Evolutionary conservation across 2,113 vertebrate genomes (phyloP).

Genomic region (Cryptomyrus ogoouensis): DNA sequence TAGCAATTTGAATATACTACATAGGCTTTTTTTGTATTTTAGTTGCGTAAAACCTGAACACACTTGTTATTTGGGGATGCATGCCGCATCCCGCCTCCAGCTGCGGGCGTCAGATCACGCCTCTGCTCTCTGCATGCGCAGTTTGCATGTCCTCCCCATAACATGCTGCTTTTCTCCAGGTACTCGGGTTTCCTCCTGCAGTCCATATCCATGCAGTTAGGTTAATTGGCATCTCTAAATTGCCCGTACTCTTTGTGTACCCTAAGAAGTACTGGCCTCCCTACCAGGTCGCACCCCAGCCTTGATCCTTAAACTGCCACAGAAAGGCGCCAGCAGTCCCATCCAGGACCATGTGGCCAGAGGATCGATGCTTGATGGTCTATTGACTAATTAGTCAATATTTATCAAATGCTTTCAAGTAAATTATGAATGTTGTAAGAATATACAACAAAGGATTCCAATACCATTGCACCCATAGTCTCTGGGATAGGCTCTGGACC

Average conservation of each 20-base stretch:
- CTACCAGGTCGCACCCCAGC: background rate
- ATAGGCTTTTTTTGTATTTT: background rate
- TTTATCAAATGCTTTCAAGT: background rate
- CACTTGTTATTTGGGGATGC: background rate
- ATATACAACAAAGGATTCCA: background rate
- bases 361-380: background rate
- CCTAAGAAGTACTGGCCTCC: background rate
- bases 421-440: background rate
- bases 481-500: background rate
- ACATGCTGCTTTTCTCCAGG: background rate
- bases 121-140: background rate
- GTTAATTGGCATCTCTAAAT: background rate
- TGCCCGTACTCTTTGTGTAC: background rate
- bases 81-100: background rate
- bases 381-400: background rate
- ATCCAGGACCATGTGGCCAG: background rate
- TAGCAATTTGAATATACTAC: background rate
- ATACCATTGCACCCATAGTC: background rate
- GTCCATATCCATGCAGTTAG: background rate
- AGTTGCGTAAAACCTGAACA: background rate
- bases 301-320: background rate
- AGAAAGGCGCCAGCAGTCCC: background rate
- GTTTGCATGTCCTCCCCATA: background rate
- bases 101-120: background rate
- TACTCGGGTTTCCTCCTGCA: background rate